phyloP scores from a whole-genome alignment of 30 jellyfish, hydroid and myxozoan species.

The Hydra vulgaris region DNA sequence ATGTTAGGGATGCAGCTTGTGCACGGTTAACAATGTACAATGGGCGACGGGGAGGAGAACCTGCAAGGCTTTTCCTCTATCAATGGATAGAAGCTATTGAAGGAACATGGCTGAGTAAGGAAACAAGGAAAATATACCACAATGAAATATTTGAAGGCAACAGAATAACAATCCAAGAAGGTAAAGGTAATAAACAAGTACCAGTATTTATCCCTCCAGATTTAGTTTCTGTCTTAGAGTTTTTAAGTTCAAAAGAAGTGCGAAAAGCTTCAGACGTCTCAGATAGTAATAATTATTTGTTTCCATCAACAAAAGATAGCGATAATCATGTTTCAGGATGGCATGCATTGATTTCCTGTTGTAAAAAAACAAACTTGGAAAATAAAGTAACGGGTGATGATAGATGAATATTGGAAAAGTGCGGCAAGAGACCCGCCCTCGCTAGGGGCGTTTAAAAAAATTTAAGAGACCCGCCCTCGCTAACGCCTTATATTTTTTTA shows the following conservation, averaged over 20 bases:
- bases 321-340: conserved; percentile 31
- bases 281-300: not conserved
- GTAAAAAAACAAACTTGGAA: conserved; percentile 2
- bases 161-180: conserved; percentile 29
- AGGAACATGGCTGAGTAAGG: conserved; percentile 26
- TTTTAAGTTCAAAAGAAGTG: not conserved
- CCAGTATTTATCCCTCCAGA: conserved; percentile 30
- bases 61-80: conserved; percentile 7
- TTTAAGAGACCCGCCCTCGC: too few species aligned
- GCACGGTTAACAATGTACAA: conserved; percentile 19
- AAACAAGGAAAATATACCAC: conserved; percentile 7
- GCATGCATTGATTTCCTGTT: conserved; percentile 11
- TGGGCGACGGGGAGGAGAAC: conserved; percentile 15
- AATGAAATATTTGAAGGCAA: conserved; percentile 8
- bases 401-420: too few species aligned
- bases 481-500: too few species aligned
- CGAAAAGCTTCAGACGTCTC: not conserved
- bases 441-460: too few species aligned
- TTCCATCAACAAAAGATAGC: not conserved
- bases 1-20: conserved; percentile 16
- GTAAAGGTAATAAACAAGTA: conserved; percentile 26
- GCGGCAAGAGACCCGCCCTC: too few species aligned
- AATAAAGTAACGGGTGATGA: conserved; percentile 7
- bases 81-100: conserved; percentile 34
- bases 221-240: not conserved